Base-by-base conservation (phyloP, 2,797 vertebrate genomes). In the Chaenodraco wilsoni region DNA sequence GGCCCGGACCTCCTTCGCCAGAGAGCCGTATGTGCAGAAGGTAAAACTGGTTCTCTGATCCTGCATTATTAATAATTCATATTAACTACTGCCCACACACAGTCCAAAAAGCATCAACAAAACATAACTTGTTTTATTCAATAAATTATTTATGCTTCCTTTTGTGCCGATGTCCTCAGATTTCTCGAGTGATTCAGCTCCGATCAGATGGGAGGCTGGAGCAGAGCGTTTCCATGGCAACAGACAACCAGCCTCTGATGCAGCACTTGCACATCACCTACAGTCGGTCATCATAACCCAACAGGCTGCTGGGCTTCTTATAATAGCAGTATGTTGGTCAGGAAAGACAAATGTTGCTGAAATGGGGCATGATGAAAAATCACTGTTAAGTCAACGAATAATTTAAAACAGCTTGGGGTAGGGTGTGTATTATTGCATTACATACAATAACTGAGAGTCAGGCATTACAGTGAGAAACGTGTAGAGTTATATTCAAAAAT, bases 141-240 rank as follows among this genome's bases (percentile, higher is more conserved):
- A 27, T 44, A 15, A 41, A 44, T 33, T n/a, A 11, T 31, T 43
- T 16, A 48, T 40, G n/a, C 17, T 37, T 27, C 9, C 2, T 50
- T 55, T 40, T 50, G 19, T 57, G 11, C 21, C 43, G 1, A 5
- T 50, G 3, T 59, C 41, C 57, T 76, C 67, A 99, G 98, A 96
- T 99, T 78, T 95, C 93, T 68, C 92, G 97, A 86, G 94, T 94
- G 84, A 96, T 99, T 93, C 93, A 95, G 84, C 95, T 99, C 69
- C 95, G 90, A 78, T 89, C 95, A 0, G 97, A 99, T 31, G 97
- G 98, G 78, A 97, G 91, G 86, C 94, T 99, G 81, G 97, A 98
- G 90, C 98, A 99, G 94, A 97, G 95, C 0, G 96, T 99, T 87
- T 97, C 94, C 79, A 99, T 98, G 97, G 95, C 96, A 81, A 97